Percentiles rank a stretch among this genome's conserved stretches.
Evolutionary conservation across 2,888 invertebrate species (phyloP).

Genomic region (Drosophila incognita): DNA sequence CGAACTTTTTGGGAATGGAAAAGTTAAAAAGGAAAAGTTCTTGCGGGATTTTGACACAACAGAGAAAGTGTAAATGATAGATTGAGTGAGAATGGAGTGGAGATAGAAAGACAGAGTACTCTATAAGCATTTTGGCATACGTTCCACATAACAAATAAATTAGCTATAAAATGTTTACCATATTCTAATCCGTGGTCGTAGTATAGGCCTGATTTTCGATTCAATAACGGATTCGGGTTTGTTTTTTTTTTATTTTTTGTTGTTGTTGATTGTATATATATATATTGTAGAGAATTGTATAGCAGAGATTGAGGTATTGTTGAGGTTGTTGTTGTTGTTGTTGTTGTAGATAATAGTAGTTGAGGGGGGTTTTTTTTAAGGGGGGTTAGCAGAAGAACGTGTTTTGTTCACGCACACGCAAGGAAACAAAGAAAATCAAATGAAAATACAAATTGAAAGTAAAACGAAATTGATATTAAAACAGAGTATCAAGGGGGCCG

Average conservation of each 20-base stretch:
- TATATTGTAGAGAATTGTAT: constrained; percentile 29
- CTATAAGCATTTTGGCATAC: constrained; percentile 55
- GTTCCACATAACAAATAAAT: constrained; percentile 72
- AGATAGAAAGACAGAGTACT: constrained; percentile 18
- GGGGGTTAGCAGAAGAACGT: constrained; percentile 25
- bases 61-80: neutral
- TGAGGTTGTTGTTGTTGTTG: constrained; percentile 35
- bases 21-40: neutral
- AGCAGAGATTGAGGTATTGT: constrained; percentile 32
- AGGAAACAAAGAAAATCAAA: constrained; percentile 24
- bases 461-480: constrained; percentile 20
- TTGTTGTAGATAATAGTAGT: constrained; percentile 36
- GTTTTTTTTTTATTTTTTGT: constrained; percentile 40
- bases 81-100: neutral
- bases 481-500: constrained; percentile 2
- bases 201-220: constrained; percentile 89
- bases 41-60: constrained; percentile 13
- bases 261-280: constrained; percentile 32
- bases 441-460: constrained; percentile 34
- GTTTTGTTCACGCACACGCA: constrained; percentile 49
- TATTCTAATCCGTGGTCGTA: constrained; percentile 96
- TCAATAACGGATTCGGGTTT: constrained; percentile 39
- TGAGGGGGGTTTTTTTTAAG: neutral
- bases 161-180: constrained; percentile 89
- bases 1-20: neutral